A percentile compares a stretch with the other conserved stretches of the same genome.
Conservation (phyloP, 2,888 invertebrate species). For the Sesia bembeciformis region DNA sequence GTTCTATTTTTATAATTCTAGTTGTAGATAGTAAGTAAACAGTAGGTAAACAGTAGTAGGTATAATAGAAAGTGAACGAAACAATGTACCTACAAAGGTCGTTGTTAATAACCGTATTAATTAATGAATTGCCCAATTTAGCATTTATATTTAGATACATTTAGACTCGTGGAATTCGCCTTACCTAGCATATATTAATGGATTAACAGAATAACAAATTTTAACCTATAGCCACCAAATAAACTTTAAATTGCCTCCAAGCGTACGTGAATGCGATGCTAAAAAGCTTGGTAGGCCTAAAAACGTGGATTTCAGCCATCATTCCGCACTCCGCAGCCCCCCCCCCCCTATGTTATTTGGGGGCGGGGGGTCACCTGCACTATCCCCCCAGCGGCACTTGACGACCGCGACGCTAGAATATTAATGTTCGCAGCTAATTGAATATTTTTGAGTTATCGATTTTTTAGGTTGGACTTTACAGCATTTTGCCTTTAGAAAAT, state of each 20-base stretch:
- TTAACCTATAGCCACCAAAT: too few relatives aligned
- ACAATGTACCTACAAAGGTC: too few relatives aligned
- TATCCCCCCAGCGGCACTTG: constrained; percentile 53
- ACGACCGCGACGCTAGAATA: constrained; percentile 64
- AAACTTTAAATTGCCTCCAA: constrained; percentile 20
- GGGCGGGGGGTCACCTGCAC: constrained; percentile 31
- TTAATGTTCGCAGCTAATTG: constrained; percentile 62
- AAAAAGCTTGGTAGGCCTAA: constrained; percentile 68
- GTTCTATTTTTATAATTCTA: too few relatives aligned
- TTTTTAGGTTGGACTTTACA: constrained; percentile 15
- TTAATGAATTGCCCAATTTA: too few relatives aligned
- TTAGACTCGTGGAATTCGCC: too few relatives aligned
- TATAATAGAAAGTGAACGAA: too few relatives aligned
- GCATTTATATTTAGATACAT: too few relatives aligned
- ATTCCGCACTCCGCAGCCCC: constrained; percentile 15
- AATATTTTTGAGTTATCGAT: constrained; percentile 56
- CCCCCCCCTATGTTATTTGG: constrained; percentile 17
- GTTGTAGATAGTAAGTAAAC: too few relatives aligned
- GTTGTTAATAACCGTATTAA: too few relatives aligned
- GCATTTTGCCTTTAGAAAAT: background rate
- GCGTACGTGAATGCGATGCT: constrained; percentile 46
- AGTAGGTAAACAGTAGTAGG: too few relatives aligned
- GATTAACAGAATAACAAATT: too few relatives aligned
- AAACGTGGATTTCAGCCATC: constrained; percentile 58
- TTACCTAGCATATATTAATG: too few relatives aligned